These are phyloP conservation scores for Pecten maximus DNA, from an alignment of 2,888 invertebrate genomes.

Conservation along the genomic window DNA sequence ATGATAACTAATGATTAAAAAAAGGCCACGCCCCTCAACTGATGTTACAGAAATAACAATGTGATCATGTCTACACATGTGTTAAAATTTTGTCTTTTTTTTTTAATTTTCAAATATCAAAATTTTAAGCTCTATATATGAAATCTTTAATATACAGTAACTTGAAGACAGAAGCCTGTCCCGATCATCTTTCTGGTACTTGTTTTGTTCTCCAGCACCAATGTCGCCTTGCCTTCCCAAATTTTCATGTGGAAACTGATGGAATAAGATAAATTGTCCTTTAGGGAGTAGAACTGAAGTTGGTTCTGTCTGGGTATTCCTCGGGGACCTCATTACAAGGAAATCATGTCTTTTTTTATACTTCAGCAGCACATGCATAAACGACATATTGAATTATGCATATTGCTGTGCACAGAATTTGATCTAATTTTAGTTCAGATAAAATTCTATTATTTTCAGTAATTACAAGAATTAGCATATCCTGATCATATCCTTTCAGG, in stretches of 20 bases:
- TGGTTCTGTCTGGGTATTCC: neutral
- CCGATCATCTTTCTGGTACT: too few species aligned
- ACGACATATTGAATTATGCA: conserved; percentile 15
- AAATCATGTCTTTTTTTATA: neutral
- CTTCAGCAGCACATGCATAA: neutral
- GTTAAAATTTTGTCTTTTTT: too few species aligned
- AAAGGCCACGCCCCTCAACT: too few species aligned
- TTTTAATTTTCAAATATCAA: too few species aligned
- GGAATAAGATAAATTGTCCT: conserved; percentile 11
- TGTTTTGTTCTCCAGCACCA: neutral
- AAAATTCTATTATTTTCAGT: conserved; percentile 3
- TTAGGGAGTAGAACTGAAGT: neutral
- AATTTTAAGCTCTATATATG: too few species aligned
- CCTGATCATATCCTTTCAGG: neutral
- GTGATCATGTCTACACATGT: too few species aligned
- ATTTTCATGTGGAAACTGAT: neutral
- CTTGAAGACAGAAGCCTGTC: too few species aligned
- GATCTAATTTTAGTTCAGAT: neutral
- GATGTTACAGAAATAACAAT: too few species aligned
- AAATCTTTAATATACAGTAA: too few species aligned
- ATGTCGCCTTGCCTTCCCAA: neutral
- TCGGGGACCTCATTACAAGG: neutral
- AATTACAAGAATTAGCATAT: conserved; percentile 23
- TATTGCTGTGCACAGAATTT: neutral
- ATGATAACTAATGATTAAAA: too few species aligned